Evolutionary conservation across 1,140 invertebrate genomes (phyloP).

Genomic region (Drosophila pachea): DNA sequence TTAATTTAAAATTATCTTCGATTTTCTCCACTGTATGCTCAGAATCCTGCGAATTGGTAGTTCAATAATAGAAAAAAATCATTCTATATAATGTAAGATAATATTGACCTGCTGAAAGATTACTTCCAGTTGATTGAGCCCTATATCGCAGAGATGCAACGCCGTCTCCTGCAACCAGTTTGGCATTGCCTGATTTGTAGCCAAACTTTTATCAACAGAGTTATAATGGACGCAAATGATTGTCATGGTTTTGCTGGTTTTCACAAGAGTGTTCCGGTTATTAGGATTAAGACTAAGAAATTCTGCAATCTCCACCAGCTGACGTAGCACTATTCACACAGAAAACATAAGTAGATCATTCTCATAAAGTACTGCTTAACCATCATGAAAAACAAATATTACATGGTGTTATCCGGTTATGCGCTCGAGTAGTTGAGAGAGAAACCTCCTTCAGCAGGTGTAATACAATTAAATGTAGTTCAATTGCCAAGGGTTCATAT

Average conservation of each 20-base stretch:
- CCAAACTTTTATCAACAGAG: neutral
- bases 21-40: conserved; percentile 11
- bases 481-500: conserved; percentile 16
- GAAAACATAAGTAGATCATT: too few species aligned
- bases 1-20: conserved; percentile 30
- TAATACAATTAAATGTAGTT: conserved; percentile 36
- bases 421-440: neutral
- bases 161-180: conserved; percentile 44
- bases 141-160: conserved; percentile 45
- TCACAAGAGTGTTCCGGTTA: conserved; percentile 27
- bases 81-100: neutral
- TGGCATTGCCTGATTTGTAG: conserved; percentile 17
- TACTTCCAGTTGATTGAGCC: conserved; percentile 20
- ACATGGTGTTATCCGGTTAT: conserved; percentile 34
- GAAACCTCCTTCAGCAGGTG: conserved; percentile 24
- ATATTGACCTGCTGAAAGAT: conserved; percentile 27
- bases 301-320: conserved; percentile 30
- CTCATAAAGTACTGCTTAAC: too few species aligned
- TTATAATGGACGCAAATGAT: conserved; percentile 45
- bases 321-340: conserved; percentile 36
- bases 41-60: conserved; percentile 14
- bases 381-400: neutral
- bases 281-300: conserved; percentile 12
- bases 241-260: conserved; percentile 48
- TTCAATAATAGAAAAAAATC: neutral